These are phyloP conservation scores for Nephotettix cincticeps DNA, from an alignment of 1,140 invertebrate species.

Conservation along the genomic window DNA sequence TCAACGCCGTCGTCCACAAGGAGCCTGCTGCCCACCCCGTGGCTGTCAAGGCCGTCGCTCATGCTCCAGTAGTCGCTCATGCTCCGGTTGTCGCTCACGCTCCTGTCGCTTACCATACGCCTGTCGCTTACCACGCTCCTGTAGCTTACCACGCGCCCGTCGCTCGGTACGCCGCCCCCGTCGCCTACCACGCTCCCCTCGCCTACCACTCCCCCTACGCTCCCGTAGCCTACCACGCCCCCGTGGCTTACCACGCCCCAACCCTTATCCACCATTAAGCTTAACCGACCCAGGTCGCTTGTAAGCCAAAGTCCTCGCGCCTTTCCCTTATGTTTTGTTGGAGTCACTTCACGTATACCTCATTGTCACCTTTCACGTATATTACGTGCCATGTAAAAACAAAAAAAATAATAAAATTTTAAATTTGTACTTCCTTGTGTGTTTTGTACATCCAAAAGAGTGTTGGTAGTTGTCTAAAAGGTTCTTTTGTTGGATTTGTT, in stretches of 20 bases:
- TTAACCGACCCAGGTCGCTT: background rate
- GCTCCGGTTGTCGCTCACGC: slow-evolving; percentile 11
- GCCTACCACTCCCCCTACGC: background rate
- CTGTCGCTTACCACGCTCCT: background rate
- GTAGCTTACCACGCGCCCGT: background rate
- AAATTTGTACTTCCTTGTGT: background rate
- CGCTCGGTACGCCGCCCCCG: slow-evolving; percentile 16
- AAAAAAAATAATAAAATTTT: slow-evolving; percentile 10
- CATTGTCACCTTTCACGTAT: slow-evolving; percentile 3
- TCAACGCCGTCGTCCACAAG: slow-evolving; percentile 19
- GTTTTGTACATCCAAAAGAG: too few relatives aligned
- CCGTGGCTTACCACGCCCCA: background rate
- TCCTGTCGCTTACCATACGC: background rate
- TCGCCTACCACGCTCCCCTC: background rate
- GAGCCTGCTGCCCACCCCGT: slow-evolving; percentile 14
- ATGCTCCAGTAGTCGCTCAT: slow-evolving; percentile 10
- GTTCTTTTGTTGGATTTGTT: too few relatives aligned
- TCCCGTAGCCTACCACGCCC: slow-evolving; percentile 11
- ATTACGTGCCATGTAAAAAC: slow-evolving; percentile 15
- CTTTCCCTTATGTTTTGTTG: background rate
- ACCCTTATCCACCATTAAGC: too few relatives aligned
- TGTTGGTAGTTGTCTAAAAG: too few relatives aligned
- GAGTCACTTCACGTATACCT: background rate
- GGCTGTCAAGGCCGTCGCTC: slow-evolving; percentile 43
- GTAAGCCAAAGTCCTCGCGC: slow-evolving; percentile 4